These are phyloP conservation scores for Margarornis squamiger DNA, from an alignment of 2,797 vertebrate species.

Conservation along the genomic window DNA sequence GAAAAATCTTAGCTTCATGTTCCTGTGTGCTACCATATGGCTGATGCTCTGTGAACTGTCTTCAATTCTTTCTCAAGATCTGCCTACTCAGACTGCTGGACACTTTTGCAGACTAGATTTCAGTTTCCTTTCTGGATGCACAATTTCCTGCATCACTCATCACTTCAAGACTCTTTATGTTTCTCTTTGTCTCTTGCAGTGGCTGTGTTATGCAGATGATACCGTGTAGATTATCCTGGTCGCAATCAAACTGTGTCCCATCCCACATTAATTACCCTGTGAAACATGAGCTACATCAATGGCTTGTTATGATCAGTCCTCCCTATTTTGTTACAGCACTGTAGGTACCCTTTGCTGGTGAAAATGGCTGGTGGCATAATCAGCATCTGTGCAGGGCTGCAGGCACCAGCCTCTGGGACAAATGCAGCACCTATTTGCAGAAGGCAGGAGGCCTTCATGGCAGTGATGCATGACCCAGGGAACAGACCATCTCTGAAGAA, in stretches of 20 bases:
- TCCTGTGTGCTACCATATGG: neutral
- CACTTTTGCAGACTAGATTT: neutral
- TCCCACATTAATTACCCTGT: neutral
- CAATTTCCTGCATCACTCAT: neutral
- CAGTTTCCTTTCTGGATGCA: neutral
- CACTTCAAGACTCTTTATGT: neutral
- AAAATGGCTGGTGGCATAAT: neutral
- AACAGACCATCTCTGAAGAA: neutral
- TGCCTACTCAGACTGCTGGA: neutral
- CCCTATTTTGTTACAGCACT: neutral
- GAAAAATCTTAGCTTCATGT: neutral
- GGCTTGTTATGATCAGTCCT: neutral
- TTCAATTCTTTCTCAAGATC: neutral
- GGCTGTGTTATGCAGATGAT: neutral
- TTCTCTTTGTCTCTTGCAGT: neutral
- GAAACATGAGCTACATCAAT: neutral
- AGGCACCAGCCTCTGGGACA: neutral
- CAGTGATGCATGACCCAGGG: neutral
- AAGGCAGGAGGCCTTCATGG: neutral
- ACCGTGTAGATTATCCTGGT: neutral
- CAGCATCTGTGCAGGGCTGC: rapidly evolving
- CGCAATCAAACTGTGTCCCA: neutral
- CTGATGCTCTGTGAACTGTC: neutral
- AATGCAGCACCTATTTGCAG: neutral
- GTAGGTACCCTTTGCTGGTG: neutral